Evolutionary conservation across 1,140 invertebrate species (phyloP), one percentile per base, ranked within the genome.

Genomic region (Sarcophaga bullata): DNA sequence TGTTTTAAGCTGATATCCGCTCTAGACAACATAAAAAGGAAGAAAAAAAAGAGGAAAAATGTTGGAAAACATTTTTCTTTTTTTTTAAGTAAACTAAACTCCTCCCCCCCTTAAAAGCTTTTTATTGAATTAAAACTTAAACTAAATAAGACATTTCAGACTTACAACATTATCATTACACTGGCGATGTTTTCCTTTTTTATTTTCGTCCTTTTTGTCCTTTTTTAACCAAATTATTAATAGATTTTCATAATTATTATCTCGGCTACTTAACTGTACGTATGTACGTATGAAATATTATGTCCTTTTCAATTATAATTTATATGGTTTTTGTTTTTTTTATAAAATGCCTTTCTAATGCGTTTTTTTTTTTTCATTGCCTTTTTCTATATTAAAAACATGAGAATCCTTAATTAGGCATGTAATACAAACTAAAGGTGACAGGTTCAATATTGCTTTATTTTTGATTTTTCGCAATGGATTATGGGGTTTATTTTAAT

Each of bases 1-100:
- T 49, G 6, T n/a, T 76, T 76, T 76, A 50, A 76, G 73, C 47
- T 76, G 73, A 49, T 49, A 76, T 76, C 73, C 73, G 73, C 15
- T 76, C 47, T n/a, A 76, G 73, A 49, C 73, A 49, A 68, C 62
- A 8, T 3, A 68, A 8, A 17, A n/a, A 3, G 13, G 1, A 68
- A 68, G 4, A 68, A 68, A 17, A 15, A 0, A 15, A n/a, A 68
- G 10, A 8, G n/a, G 10, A 52, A 52, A 52, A 52, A 52, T 52
- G 13, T 10, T 10, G 50, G 6, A 9, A 52, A 50, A 50, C 49
- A 8, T 50, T 50, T 50, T 50, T 50, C 11, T 52, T 52, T 52
- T 52, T 52, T 10, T 10, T 52, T 10, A 52, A 9, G 8, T 3
- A 1, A 9, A 52, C 50, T 10, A 52, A 52, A 52, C 13, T 52